Conservation (phyloP, 2,113 vertebrate genomes). For the Trogon surrucura region DNA sequence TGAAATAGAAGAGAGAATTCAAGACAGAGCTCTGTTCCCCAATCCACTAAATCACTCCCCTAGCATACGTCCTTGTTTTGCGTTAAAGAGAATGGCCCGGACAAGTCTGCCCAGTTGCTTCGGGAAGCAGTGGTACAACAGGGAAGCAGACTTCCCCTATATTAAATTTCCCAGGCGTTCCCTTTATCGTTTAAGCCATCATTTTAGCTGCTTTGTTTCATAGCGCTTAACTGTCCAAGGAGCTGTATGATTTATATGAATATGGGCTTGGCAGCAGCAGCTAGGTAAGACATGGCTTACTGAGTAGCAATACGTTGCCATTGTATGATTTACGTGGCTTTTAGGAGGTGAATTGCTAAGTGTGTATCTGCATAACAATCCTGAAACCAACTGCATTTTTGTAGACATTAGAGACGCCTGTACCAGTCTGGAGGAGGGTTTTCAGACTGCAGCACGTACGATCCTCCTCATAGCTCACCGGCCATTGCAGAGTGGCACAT, state of each 20-base stretch:
- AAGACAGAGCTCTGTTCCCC: constrained; percentile 35
- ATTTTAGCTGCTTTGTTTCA: constrained; percentile 57
- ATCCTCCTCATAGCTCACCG: neutral
- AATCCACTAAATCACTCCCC: constrained; percentile 50
- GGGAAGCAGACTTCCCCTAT: constrained; percentile 58
- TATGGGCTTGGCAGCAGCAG: constrained; percentile 48
- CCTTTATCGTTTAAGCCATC: constrained; percentile 59
- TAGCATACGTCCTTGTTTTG: constrained; percentile 10
- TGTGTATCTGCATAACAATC: neutral
- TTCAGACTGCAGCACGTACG: neutral
- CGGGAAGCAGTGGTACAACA: constrained; percentile 49
- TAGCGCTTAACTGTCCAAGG: constrained; percentile 41
- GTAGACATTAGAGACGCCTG: fast-evolving
- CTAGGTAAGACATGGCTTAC: neutral
- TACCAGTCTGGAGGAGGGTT: neutral
- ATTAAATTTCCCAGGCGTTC: constrained; percentile 65
- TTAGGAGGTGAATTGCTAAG: neutral
- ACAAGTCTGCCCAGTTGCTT: constrained; percentile 57
- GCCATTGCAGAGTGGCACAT: neutral
- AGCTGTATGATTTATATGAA: constrained; percentile 61
- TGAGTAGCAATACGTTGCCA: fast-evolving
- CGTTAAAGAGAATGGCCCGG: constrained; percentile 41
- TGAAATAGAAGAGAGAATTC: constrained; percentile 52
- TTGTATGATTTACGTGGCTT: neutral
- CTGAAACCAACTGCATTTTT: neutral